These are phyloP conservation scores for Sturnira hondurensis DNA, from an alignment of 2,113 vertebrate genomes.

Conservation along the genomic window DNA sequence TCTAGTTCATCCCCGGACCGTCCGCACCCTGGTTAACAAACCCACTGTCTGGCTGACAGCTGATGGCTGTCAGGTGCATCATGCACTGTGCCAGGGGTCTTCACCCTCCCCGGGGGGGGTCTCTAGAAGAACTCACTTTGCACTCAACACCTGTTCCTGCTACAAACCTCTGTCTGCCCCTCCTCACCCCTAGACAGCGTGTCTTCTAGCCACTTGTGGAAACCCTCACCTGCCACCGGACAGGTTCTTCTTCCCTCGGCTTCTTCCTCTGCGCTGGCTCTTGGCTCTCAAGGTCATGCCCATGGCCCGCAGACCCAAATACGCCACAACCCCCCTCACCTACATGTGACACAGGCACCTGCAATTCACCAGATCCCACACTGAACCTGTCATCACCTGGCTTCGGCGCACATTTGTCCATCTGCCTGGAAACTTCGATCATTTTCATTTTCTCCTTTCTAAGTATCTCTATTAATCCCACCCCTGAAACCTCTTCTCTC, in stretches of 20 bases:
- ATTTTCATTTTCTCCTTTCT: not conserved
- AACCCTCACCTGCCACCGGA: not conserved
- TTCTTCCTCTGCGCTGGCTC: not conserved
- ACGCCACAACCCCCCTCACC: not conserved
- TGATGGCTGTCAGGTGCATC: not conserved
- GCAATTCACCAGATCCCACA: not conserved
- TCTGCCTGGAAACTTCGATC: not conserved
- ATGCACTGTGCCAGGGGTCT: not conserved
- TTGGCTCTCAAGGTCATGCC: not conserved
- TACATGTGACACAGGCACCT: not conserved
- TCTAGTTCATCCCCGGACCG: not conserved
- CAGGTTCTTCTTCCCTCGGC: not conserved
- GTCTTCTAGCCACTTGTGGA: not conserved
- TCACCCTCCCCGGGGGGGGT: not conserved
- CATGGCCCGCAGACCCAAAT: not conserved
- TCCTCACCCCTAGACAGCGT: not conserved
- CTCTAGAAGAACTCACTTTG: not conserved
- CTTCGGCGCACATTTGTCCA: not conserved
- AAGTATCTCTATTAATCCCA: not conserved
- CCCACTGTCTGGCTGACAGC: not conserved
- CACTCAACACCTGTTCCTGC: accelerated
- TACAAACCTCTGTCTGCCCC: not conserved
- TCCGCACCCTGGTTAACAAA: not conserved
- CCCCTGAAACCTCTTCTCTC: not conserved
- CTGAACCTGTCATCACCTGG: not conserved